Evolutionary conservation across 2,113 vertebrate species (phyloP).

Genomic region (Erinaceus europaeus): DNA sequence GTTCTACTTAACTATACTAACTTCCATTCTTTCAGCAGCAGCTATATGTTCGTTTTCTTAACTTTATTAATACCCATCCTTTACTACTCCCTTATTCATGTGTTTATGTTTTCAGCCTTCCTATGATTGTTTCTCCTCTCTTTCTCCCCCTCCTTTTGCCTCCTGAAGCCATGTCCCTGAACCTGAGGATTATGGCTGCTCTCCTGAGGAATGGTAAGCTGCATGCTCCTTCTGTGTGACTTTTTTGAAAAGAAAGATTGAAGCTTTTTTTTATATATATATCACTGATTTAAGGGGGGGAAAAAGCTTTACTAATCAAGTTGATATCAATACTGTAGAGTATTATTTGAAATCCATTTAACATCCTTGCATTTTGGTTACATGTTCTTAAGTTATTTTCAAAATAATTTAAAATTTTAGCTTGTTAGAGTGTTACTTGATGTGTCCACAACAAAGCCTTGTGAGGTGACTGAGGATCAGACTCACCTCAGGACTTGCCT

Average conservation of each 20-base stretch:
- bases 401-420: background rate
- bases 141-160: conserved; percentile 78
- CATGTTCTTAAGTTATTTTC: background rate
- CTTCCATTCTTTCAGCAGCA: conserved; percentile 39
- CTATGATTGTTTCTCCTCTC: conserved; percentile 72
- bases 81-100: background rate
- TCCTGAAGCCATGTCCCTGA: conserved; percentile 93
- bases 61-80: background rate
- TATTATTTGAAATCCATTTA: background rate
- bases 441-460: background rate
- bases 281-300: background rate
- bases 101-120: conserved; percentile 52
- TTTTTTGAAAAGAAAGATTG: too few species aligned
- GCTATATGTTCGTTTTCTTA: conserved; percentile 50
- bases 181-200: conserved; percentile 93
- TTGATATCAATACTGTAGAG: background rate
- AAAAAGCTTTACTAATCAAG: background rate
- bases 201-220: conserved; percentile 96
- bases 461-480: background rate
- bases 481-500: too few species aligned
- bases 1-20: conserved; percentile 44
- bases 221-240: conserved; percentile 44
- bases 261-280: background rate
- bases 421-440: background rate
- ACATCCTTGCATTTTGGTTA: conserved; percentile 3